A percentile compares a stretch with the other conserved stretches of the same genome.
Evolutionary conservation across 2,888 invertebrate genomes (phyloP).

Genomic region (Agonum fuliginosum): DNA sequence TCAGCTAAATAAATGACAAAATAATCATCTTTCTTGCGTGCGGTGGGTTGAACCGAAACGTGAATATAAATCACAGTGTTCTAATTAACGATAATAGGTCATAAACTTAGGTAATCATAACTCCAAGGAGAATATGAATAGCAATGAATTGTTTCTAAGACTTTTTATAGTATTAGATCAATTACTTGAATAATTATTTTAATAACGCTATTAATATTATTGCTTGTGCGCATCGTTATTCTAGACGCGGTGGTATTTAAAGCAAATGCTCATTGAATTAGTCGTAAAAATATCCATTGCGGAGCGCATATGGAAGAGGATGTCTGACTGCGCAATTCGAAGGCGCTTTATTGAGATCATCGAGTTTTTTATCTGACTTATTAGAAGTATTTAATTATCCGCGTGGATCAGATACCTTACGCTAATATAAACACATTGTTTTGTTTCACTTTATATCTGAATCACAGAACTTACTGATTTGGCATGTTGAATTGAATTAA

Average conservation of each 20-base stretch:
- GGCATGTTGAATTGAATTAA: too few species aligned
- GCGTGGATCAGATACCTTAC: too few species aligned
- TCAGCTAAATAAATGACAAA: constrained; percentile 21
- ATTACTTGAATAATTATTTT: constrained; percentile 41
- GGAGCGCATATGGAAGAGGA: constrained; percentile 8
- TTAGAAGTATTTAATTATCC: too few species aligned
- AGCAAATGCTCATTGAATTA: constrained; percentile 27
- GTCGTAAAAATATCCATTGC: constrained; percentile 29
- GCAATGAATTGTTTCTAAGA: constrained; percentile 37
- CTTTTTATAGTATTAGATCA: constrained; percentile 47
- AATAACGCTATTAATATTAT: constrained; percentile 46
- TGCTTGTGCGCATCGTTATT: constrained; percentile 30
- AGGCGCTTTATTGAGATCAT: too few species aligned
- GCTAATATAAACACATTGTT: too few species aligned
- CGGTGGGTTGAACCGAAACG: constrained; percentile 20
- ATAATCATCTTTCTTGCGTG: constrained; percentile 18
- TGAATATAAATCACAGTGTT: constrained; percentile 51
- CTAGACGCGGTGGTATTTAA: constrained; percentile 25
- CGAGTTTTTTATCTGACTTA: too few species aligned
- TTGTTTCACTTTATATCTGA: too few species aligned
- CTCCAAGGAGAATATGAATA: constrained; percentile 32
- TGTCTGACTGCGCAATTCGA: too few species aligned
- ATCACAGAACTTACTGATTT: too few species aligned
- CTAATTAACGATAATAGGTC: constrained; percentile 56
- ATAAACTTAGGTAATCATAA: constrained; percentile 43